Evolutionary conservation across 2,113 vertebrate genomes (phyloP).

Genomic region (Anhinga rufa): DNA sequence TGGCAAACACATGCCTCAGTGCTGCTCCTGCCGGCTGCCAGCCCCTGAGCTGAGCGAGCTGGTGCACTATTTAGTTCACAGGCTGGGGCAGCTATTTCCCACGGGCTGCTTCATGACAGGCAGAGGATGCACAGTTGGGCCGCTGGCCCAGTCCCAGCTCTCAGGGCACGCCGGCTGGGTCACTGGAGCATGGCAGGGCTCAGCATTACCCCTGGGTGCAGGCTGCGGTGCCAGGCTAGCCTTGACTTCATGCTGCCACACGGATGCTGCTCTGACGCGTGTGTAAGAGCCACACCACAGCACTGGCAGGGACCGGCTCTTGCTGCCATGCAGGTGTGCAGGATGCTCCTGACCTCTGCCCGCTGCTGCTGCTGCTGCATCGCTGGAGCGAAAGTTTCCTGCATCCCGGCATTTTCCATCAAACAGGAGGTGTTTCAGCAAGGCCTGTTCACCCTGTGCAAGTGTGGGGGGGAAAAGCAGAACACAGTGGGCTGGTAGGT

Average conservation of each 20-base stretch:
- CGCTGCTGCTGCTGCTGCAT: not conserved
- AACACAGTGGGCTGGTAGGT: not conserved
- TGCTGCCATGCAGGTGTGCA: fast-evolving
- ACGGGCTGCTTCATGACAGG: not conserved
- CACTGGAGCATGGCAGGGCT: not conserved
- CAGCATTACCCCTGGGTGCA: not conserved
- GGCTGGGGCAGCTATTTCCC: not conserved
- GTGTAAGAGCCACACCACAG: not conserved
- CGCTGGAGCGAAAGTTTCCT: not conserved
- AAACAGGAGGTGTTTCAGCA: not conserved
- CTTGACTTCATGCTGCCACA: not conserved
- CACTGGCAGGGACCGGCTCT: fast-evolving
- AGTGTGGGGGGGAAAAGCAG: not conserved
- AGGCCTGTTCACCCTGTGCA: not conserved
- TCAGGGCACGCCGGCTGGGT: fast-evolving
- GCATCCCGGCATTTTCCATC: not conserved
- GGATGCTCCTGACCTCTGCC: not conserved
- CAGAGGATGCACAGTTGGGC: not conserved
- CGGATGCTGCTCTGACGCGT: not conserved
- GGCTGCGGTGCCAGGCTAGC: not conserved
- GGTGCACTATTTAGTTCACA: not conserved
- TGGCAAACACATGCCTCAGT: not conserved
- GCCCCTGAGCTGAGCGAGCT: fast-evolving
- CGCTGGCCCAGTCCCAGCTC: not conserved
- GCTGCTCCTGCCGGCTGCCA: not conserved